Evolutionary conservation across 2,888 invertebrate species (phyloP), one percentile per base, ranked within the genome.

Genomic region (Xylophagus ater): DNA sequence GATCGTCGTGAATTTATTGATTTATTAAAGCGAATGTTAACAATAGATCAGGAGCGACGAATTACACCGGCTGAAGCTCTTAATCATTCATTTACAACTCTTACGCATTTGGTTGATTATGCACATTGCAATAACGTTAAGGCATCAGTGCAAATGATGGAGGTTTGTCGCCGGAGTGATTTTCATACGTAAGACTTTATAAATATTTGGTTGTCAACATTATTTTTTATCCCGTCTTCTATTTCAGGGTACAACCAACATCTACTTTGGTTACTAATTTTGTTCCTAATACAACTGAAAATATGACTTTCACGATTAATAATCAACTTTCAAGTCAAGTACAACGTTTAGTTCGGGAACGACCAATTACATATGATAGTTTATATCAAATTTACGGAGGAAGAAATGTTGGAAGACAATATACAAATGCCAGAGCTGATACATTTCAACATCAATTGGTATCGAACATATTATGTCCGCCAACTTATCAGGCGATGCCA

Each of bases 1-100:
- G 98, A 99, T 66, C 74, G 97, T 44, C 75, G 89, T 53, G 96
- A 98, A 65, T 98, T 98, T 59, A 96, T 98, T 51, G 96, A 97
- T 68, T 74, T 99, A 53, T 71, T 98, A 37, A 97, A 97, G 68
- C 74, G 90, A 55, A 99, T 99, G 98, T 74, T 99, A 40, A 94
- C 94, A 12, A 87, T 98, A 78, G 97, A 98, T 72, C 90, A 89
- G 79, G 96, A 96, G 64, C 72, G 93, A 39, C 75, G 98, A 37
- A 88, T 97, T 54, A 90, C 88, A 14, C 98, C 98, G 0, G 89
- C 88, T 24, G 93, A 94, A 66, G 96, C 96, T 9, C 63, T 96
- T 51, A 89, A 89, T 65, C 96, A 96, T 68, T 84, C 89, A 26
- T 96, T 96, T 65, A 92, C 94, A 29, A 84, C 87, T 24, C 70